Evolutionary conservation across 2,888 invertebrate species (phyloP), one percentile per base, ranked within the genome.

Genomic region (Lithosia quadra): DNA sequence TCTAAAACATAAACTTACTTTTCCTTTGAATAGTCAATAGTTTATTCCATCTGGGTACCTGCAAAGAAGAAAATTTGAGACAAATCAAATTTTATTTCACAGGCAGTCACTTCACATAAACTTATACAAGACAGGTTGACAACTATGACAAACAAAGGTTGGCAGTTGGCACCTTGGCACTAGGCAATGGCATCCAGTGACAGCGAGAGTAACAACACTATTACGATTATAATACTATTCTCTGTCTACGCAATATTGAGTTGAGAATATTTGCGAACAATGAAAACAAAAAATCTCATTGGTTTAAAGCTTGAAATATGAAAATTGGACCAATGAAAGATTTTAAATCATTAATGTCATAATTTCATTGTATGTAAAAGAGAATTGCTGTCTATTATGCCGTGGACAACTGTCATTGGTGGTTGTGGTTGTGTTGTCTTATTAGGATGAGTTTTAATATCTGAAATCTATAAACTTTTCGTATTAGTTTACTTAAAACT

Each of bases 341-440:
- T 43, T 22, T 18, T 8, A 21, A 9, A 4, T 10, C 11, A 10
- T 21, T 21, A 55, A 22, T n/a, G 22, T 10, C 10, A 55, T 55
- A 11, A 55, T 22, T 55, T 10, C 21, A 5, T 53, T 11, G 11
- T 43, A 11, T n/a, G 21, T 43, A 49, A 57, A 22, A 36, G 65
- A 34, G 55, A 73, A 70, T 18, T 33, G 55, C 73, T 73, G 73
- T 55, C 43, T 39, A 64, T 10, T 65, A 73, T 74, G 79, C 89
- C 92, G 92, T 93, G 93, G 90, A 88, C 78, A 82, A 69, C 90
- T 92, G 91, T 93, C 92, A 93, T 93, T 93, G 93, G 92, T 88
- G 82, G 84, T 81, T 83, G 71, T 49, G 55, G 66, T 68, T 79
- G 77, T 79, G 79, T 85, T 76, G 76, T 81, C 79, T 76, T 73